Conservation (phyloP, 2,888 invertebrate species). For the Cyaniris semiargus region DNA sequence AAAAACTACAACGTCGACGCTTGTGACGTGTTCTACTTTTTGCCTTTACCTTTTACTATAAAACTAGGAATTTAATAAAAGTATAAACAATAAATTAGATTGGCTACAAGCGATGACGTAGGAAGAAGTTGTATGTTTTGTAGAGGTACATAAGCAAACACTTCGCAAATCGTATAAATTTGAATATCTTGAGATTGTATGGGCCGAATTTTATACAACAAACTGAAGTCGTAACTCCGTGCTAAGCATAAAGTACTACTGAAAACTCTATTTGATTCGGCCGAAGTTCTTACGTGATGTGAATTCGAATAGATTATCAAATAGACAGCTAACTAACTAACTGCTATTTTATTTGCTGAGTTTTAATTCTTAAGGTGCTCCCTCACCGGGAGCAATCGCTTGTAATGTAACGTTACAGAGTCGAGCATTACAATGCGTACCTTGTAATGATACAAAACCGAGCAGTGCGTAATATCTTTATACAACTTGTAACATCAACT, state of each 20-base stretch:
- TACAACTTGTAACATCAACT: too few species aligned
- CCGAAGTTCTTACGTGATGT: conserved; percentile 24
- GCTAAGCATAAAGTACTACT: conserved; percentile 27
- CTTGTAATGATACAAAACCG: too few species aligned
- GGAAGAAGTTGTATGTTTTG: background rate
- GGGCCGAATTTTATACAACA: conserved; percentile 27
- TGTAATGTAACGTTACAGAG: too few species aligned
- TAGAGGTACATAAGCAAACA: background rate
- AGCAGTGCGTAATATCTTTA: too few species aligned
- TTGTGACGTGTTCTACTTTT: too few species aligned
- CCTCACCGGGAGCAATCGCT: too few species aligned
- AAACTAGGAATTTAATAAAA: too few species aligned
- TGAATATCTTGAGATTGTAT: conserved; percentile 17
- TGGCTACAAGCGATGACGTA: background rate
- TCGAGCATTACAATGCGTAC: too few species aligned
- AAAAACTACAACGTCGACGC: too few species aligned
- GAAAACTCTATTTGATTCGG: conserved; percentile 26
- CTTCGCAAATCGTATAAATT: conserved; percentile 26
- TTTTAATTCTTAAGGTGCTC: conserved; percentile 10
- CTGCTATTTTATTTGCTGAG: conserved; percentile 16
- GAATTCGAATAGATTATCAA: conserved; percentile 22
- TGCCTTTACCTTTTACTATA: too few species aligned
- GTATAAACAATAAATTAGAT: conserved; percentile 10
- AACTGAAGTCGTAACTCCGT: conserved; percentile 25
- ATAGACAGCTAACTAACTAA: conserved; percentile 20